Evolutionary conservation across 2,113 vertebrate species (phyloP).

Genomic region (Amblyopsis rosae): DNA sequence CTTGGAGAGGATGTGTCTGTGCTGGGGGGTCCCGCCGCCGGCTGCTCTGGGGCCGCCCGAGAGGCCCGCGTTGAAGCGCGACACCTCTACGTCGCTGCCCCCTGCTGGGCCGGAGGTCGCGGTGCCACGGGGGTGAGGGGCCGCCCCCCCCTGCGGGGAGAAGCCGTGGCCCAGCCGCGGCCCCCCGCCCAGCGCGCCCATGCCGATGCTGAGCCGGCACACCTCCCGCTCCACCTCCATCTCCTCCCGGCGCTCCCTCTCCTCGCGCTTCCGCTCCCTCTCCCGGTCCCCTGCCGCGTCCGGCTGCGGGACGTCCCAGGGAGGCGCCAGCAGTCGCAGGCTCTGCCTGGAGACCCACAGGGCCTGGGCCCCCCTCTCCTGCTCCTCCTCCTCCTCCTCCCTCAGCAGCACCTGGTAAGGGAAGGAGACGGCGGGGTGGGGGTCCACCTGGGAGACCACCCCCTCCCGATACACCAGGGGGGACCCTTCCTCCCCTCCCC

Average conservation of each 20-base stretch:
- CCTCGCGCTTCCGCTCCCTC: constrained; percentile 75
- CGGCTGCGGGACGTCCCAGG: constrained; percentile 78
- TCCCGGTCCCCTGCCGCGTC: constrained; percentile 68
- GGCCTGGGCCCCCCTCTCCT: constrained; percentile 63
- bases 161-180: constrained; percentile 54
- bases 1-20: constrained; percentile 71
- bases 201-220: constrained; percentile 84
- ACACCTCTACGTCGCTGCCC: constrained; percentile 76
- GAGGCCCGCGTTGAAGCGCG: constrained; percentile 68
- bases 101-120: constrained; percentile 42
- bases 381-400: constrained; percentile 58
- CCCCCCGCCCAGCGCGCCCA: constrained; percentile 66
- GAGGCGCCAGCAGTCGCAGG: constrained; percentile 82
- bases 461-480: constrained; percentile 81
- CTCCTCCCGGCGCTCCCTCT: constrained; percentile 75
- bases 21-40: constrained; percentile 46
- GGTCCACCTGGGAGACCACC: constrained; percentile 80
- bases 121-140: constrained; percentile 52
- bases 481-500: constrained; percentile 75
- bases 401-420: constrained; percentile 82
- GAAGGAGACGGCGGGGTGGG: constrained; percentile 82
- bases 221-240: constrained; percentile 82
- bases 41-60: constrained; percentile 38
- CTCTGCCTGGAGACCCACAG: constrained; percentile 85
- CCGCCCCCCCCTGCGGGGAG: constrained; percentile 46